Evolutionary conservation across 1,140 invertebrate genomes (phyloP), one percentile per base, ranked within the genome.

Genomic region (Drosophila yakuba): DNA sequence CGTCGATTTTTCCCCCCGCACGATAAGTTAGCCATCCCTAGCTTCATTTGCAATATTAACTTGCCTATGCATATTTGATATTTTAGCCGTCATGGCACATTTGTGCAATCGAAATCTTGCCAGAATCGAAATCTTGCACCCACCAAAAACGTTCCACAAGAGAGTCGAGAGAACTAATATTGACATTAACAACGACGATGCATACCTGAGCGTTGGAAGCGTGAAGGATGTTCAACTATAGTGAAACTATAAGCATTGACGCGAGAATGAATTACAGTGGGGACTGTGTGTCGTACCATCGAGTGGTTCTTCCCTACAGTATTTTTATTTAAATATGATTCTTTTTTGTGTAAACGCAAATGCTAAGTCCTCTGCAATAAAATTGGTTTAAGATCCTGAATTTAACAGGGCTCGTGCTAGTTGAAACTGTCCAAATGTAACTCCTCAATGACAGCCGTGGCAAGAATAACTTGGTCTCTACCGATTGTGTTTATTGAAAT

Each of bases 71-170:
- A 25, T 25, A 3, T 25, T 25, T 25, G 32, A 54, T 2, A 71
- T 47, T 4, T 63, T 51, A 25, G 39, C 60, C 8, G 48, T 56
- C 8, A 71, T 11, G 2, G 50, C 59, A 39, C 23, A 63, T 8
- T 28, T n/a, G 17, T 44, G 15, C 5, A 55, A 51, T 47, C 52
- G 47, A 73, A 73, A 72, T 20, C 50, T 39, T 25, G 71, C 47
- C 10, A 73, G n/a, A 50, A 56, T 61, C 38, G 41, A 80, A 59
- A 82, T 20, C 32, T 88, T 80, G 60, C 91, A 25, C 81, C 93
- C 5, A 78, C 20, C 20, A 20, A 20, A 20, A 20, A 20, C 20
- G 20, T 20, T 20, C 20, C 20, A 20, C 20, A 20, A 20, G 20
- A 20, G 20, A 20, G 20, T 20, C 20, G 20, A 20, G 20, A 20